These are phyloP conservation scores for Mormyrus hasselquistii DNA, from an alignment of 2,797 vertebrate species.

Conservation along the genomic window DNA sequence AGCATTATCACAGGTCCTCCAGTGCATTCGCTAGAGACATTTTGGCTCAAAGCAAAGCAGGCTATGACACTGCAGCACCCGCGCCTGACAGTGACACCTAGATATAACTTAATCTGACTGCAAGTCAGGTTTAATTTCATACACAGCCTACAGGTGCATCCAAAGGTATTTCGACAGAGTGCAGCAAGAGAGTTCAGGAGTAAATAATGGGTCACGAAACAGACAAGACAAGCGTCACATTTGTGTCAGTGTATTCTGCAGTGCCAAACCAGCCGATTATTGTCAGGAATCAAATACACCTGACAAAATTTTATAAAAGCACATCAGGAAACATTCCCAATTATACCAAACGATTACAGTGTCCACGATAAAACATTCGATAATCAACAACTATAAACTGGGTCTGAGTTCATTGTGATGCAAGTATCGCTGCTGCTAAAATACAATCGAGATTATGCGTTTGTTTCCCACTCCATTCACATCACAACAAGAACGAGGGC, in stretches of 20 bases:
- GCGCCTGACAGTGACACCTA: not conserved
- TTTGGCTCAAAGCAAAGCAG: not conserved
- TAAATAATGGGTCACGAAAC: not conserved
- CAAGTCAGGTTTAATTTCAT: not conserved
- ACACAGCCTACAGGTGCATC: not conserved
- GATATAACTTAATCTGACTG: not conserved
- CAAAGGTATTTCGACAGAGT: not conserved
- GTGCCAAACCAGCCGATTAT: not conserved
- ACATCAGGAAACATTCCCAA: not conserved
- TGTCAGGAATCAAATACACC: not conserved
- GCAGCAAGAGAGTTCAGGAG: not conserved
- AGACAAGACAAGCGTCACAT: not conserved
- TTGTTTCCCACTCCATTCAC: not conserved
- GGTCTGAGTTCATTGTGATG: not conserved
- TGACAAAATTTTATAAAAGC: not conserved
- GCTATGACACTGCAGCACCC: not conserved
- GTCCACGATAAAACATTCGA: not conserved
- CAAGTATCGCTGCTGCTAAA: not conserved
- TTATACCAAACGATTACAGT: not conserved
- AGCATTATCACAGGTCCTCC: not conserved
- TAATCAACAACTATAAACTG: not conserved
- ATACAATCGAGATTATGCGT: not conserved
- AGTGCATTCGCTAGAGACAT: not conserved
- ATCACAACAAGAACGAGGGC: not conserved
- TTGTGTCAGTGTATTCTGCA: not conserved